Base-by-base conservation (phyloP, 2,113 vertebrate species). In the Lepus americanus region DNA sequence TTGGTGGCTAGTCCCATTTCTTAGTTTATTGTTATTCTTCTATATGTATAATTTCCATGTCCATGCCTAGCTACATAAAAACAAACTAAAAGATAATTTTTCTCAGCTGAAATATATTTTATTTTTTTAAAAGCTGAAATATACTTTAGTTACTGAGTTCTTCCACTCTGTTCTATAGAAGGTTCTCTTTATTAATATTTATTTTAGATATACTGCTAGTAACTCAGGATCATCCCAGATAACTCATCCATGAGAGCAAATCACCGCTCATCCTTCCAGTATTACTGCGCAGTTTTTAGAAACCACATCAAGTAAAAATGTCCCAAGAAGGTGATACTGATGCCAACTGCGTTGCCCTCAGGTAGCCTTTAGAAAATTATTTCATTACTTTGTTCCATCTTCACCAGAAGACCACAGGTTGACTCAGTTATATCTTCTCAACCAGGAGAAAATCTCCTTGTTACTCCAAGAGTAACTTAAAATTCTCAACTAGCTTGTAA, bases 131-230 rank as follows among this genome's bases (percentile, higher is more conserved):
- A 25, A 29, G 59, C 1, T 79, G 11, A 89, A 73, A 77, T n/a
- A 44, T 7, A 23, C 36, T 53, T 87, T 49, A 90, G 20, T 44
- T 59, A 12, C 27, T 76, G 36, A 79, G 20, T 49, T 19, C 49
- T 59, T 79, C 64, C 5, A 39, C 25, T 90, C 23, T 29, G 12
- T 91, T 80, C 66, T 33, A 70, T 61, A 12, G 20, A 55, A 70
- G 64, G 31, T 53, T 96, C 33, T 80, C 14, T n/a, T 87, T 70
- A 61, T 29, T 82, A 77, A n/a, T 14, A 61, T 61, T 91, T 95
- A 63, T 33, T 87, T 53, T 29, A 16, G 25, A 31, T 3, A 16
- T 6, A 49, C 67, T 33, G 44, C 77, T 39, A 70, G 36, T 17
- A 81, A 83, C 23, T 1, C n/a, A 59, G 67, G 51, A 76, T 27